Evolutionary conservation across 2,888 invertebrate species (phyloP).

Genomic region (Hirudinaria manillensis): DNA sequence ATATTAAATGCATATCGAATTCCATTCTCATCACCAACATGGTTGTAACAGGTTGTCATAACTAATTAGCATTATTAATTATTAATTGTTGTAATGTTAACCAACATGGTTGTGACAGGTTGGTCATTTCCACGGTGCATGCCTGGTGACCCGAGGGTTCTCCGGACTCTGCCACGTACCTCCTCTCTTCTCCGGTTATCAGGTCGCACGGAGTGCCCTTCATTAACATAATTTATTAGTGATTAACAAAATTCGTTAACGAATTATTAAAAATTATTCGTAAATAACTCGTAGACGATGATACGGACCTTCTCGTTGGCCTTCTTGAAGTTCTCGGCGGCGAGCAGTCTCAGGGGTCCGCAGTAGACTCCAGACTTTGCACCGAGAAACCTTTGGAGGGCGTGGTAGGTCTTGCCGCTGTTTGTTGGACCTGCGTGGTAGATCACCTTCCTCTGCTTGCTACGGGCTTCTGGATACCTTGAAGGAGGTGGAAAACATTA

Average conservation of each 20-base stretch:
- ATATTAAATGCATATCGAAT: no score
- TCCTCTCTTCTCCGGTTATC: conserved; percentile 89
- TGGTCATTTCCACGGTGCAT: conserved; percentile 97
- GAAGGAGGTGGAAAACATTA: no score
- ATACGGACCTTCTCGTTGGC: conserved; percentile 69
- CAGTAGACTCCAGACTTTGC: conserved; percentile 93
- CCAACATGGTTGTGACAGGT: conserved; percentile 72
- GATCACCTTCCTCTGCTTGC: conserved; percentile 79
- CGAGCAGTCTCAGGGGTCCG: conserved; percentile 89
- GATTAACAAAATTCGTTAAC: neutral
- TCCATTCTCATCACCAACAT: no score
- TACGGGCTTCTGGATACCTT: conserved; percentile 81
- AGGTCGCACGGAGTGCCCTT: conserved; percentile 90
- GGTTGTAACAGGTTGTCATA: no score
- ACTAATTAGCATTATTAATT: no score
- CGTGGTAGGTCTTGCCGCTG: conserved; percentile 95
- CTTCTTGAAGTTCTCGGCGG: conserved; percentile 86
- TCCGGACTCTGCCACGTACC: conserved; percentile 65
- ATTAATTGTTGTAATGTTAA: no score
- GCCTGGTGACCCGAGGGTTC: conserved; percentile 74
- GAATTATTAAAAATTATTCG: no score
- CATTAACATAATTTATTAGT: no score
- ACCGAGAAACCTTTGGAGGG: conserved; percentile 75
- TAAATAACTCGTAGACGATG: no score
- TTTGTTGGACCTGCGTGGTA: conserved; percentile 98